A percentile compares a stretch with the other conserved stretches of the same genome.
phyloP scores from a whole-genome alignment of 23 tunicate species.

The Styela clava region DNA sequence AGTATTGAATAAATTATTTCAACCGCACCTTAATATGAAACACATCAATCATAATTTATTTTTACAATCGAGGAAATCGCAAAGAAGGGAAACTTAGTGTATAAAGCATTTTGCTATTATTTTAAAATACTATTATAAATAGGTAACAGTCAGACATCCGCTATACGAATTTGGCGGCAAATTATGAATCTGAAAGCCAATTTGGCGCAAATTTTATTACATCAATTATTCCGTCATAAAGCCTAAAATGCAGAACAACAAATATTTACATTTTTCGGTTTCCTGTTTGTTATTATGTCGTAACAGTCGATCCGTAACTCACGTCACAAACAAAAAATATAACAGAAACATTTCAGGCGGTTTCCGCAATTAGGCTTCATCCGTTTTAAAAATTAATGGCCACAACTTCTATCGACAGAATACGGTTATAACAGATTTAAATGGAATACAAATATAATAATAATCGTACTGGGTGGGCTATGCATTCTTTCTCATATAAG shows the following conservation, averaged over 20 bases:
- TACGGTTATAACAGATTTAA: too few species aligned
- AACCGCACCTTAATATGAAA: too few species aligned
- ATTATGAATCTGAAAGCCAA: not conserved
- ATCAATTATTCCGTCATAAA: not conserved
- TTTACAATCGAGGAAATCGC: not conserved
- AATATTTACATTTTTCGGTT: not conserved
- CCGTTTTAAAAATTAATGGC: too few species aligned
- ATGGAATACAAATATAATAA: too few species aligned
- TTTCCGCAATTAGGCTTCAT: not conserved
- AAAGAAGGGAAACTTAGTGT: too few species aligned
- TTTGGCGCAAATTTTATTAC: not conserved
- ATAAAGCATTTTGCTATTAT: too few species aligned
- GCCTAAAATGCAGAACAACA: not conserved
- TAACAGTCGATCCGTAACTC: not conserved
- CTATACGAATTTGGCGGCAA: not conserved
- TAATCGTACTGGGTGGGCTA: too few species aligned
- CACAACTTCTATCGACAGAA: too few species aligned
- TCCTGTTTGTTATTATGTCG: not conserved
- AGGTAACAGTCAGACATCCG: not conserved
- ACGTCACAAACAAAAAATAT: not conserved
- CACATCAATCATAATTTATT: not conserved
- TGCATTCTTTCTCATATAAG: too few species aligned
- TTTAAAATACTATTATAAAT: not conserved
- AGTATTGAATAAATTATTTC: too few species aligned
- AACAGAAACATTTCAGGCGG: not conserved